A percentile compares a stretch with the other conserved stretches of the same genome.
phyloP scores from a whole-genome alignment of 1,140 invertebrate genomes.

The Archegozetes longisetosus region DNA sequence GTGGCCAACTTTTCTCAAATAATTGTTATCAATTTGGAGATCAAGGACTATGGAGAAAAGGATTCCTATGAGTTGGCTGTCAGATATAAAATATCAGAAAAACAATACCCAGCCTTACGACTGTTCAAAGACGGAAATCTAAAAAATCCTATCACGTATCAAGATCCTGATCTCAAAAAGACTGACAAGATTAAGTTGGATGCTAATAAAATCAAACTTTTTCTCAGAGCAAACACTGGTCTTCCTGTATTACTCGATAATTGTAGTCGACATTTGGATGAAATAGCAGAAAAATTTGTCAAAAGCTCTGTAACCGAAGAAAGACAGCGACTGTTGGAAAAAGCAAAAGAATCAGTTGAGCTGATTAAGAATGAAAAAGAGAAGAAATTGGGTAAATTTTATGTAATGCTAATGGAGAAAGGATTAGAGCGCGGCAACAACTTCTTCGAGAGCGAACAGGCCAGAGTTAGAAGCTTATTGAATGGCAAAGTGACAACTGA shows the following conservation, averaged over 20 bases:
- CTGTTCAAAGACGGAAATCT: too few species aligned
- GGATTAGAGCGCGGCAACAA: constrained; percentile 55
- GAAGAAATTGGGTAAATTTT: constrained; percentile 49
- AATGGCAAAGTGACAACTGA: constrained; percentile 67
- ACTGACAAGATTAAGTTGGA: too few species aligned
- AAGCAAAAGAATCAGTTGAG: constrained; percentile 38
- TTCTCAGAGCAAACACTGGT: too few species aligned
- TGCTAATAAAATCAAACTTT: too few species aligned
- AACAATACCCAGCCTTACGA: background rate
- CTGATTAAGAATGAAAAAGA: constrained; percentile 37
- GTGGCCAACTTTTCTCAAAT: background rate
- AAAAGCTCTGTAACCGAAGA: constrained; percentile 33
- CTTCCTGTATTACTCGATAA: constrained; percentile 72
- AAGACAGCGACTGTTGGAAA: constrained; percentile 38
- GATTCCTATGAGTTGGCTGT: background rate
- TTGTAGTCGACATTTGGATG: constrained; percentile 68
- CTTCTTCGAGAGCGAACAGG: constrained; percentile 61
- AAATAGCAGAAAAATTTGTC: constrained; percentile 52
- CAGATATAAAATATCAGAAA: background rate
- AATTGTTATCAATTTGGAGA: background rate
- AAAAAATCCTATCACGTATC: too few species aligned
- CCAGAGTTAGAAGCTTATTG: constrained; percentile 59
- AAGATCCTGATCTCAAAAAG: too few species aligned
- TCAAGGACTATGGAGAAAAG: background rate
- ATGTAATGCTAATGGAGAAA: constrained; percentile 72